Base-by-base conservation (phyloP, 2,888 invertebrate species). In the Drosophila imparisetae region DNA sequence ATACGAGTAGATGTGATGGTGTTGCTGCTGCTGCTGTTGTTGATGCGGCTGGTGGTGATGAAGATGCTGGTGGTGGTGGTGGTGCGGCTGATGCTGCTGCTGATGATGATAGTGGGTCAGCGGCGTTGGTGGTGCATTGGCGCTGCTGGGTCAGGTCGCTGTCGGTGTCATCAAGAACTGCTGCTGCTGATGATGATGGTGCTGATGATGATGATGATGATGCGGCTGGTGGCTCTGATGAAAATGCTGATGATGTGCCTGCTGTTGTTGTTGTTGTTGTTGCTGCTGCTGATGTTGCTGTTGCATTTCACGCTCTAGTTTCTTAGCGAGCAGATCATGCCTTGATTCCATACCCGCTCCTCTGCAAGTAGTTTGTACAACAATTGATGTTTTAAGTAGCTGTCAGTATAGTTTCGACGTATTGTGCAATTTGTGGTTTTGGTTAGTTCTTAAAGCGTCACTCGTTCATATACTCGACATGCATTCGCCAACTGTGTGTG, bases 331-430 rank as follows among this genome's bases (percentile, higher is more conserved):
- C 89, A 92, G 89, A 90, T 93, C 93, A 92, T 93, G 93, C 92
- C 93, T 92, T 93, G 93, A 92, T 91, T 93, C 93, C 92, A 93
- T 92, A 91, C 93, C 93, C 92, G 93, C 93, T 92, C 93, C 93
- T 91, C 93, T 93, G 90, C 64, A 84, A 88, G 42, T 70, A 80
- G 63, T 70, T 50, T 24, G 40, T 27, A 63, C 32, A 72, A 62
- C 71, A 62, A 24, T 68, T 55, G 54, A n/a, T 32, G 24, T 24
- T 42, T 57, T 50, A 40, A 58, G 32, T 58, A 57, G 11, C 49
- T 42, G 48, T 36, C 53, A 57, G 32, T 13, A 48, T 18, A 64
- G 45, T 59, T 38, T 54, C 27, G 40, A 48, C 42, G 21, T 30
- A 45, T 18, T 29, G 52, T 67, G 74, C 67, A 55, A 50, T 45